These are phyloP conservation scores for Leptobrachium ailaonicum DNA, from an alignment of 2,113 vertebrate species.

Conservation along the genomic window DNA sequence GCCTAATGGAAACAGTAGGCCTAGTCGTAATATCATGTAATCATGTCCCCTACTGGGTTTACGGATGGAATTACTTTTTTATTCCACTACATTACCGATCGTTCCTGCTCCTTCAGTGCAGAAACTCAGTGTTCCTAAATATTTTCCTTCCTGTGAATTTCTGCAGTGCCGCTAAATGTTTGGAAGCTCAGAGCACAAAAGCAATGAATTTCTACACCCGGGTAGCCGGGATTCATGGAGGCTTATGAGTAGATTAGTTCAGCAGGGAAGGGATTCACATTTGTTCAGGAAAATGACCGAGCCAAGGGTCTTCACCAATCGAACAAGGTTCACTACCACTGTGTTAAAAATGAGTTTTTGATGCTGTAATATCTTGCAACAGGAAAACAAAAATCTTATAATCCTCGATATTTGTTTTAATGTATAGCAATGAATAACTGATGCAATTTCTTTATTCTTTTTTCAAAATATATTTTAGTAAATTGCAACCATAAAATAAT, in stretches of 20 bases:
- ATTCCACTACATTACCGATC: conserved; percentile 8
- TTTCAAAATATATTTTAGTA: too few relatives aligned
- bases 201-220: conserved; percentile 9
- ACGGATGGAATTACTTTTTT: conserved; percentile 14
- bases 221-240: conserved; percentile 19
- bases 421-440: too few relatives aligned
- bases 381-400: too few relatives aligned
- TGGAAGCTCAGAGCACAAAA: conserved; percentile 25
- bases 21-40: conserved; percentile 21
- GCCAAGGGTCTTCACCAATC: conserved; percentile 1
- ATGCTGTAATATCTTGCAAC: too few relatives aligned
- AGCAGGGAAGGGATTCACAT: conserved; percentile 31
- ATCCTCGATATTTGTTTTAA: too few relatives aligned
- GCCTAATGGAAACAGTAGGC: not conserved
- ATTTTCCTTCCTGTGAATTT: conserved; percentile 13
- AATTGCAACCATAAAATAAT: too few relatives aligned
- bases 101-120: conserved; percentile 9
- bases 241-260: conserved; percentile 22
- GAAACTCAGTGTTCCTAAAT: conserved; percentile 7
- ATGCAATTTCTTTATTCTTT: too few relatives aligned
- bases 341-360: not conserved
- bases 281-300: conserved; percentile 17
- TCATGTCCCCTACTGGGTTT: conserved; percentile 5
- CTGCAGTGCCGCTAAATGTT: not conserved
- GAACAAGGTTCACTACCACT: not conserved